A percentile compares a stretch with the other conserved stretches of the same genome.
These are phyloP conservation scores for Serripes groenlandicus DNA, from an alignment of 2,888 invertebrate genomes.

Conservation along the genomic window DNA sequence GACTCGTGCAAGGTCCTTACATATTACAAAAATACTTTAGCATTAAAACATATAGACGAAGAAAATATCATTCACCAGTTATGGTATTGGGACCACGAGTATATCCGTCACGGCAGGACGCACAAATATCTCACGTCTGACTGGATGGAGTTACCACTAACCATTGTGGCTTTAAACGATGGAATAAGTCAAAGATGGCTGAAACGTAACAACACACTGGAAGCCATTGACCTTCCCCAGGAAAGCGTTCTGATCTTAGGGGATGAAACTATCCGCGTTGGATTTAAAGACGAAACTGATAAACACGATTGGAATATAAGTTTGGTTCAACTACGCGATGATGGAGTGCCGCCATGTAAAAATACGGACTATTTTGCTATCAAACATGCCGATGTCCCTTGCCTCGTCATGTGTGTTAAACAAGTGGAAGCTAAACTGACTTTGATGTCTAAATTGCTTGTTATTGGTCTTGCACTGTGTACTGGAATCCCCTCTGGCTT, in stretches of 20 bases:
- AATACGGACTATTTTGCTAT: background rate
- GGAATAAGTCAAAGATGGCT: background rate
- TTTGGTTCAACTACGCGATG: background rate
- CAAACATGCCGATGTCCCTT: background rate
- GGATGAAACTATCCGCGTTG: background rate
- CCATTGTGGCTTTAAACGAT: background rate
- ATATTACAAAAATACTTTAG: background rate
- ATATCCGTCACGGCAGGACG: background rate
- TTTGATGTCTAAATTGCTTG: background rate
- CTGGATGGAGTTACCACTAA: background rate
- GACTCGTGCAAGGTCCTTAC: background rate
- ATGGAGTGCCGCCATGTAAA: background rate
- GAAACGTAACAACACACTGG: background rate
- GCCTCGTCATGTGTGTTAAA: background rate
- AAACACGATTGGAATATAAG: background rate
- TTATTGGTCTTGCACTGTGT: background rate
- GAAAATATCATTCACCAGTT: background rate
- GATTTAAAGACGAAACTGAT: background rate
- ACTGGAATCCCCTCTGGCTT: background rate
- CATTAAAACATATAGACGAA: background rate
- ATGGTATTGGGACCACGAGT: constrained; percentile 2
- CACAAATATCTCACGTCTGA: background rate
- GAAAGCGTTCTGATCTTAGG: background rate
- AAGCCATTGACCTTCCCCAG: background rate
- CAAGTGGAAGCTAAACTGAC: background rate